phyloP scores from a whole-genome alignment of 2,888 invertebrate species.

The Polia nebulosa region DNA sequence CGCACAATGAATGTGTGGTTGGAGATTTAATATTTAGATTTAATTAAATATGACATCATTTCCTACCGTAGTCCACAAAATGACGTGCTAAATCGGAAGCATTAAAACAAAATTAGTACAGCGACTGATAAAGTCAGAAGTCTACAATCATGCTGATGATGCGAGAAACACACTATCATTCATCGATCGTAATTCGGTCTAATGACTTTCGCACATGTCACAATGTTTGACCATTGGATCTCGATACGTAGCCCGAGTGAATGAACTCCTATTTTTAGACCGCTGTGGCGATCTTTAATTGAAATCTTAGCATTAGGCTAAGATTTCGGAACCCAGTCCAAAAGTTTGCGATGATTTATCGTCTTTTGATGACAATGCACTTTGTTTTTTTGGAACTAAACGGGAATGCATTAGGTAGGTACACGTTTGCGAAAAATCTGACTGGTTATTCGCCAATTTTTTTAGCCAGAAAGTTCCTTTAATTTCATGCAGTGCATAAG shows the following conservation, averaged over 20 bases:
- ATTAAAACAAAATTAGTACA: conserved; percentile 1
- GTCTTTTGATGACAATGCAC: conserved; percentile 33
- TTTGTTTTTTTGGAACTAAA: neutral
- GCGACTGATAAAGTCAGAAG: neutral
- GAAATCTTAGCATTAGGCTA: conserved; percentile 55
- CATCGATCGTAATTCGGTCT: conserved; percentile 9
- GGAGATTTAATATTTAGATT: too few species aligned
- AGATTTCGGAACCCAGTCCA: conserved; percentile 47
- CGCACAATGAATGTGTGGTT: too few species aligned
- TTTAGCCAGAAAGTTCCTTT: neutral
- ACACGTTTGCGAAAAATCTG: neutral
- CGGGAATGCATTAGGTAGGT: conserved; percentile 12
- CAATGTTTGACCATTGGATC: conserved; percentile 31
- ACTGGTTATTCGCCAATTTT: neutral
- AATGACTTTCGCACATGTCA: conserved; percentile 38
- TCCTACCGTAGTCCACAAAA: neutral
- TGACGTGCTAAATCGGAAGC: conserved; percentile 15
- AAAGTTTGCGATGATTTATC: conserved; percentile 46
- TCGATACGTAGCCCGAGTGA: conserved; percentile 57
- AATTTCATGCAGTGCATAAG: neutral
- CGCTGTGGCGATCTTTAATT: conserved; percentile 51
- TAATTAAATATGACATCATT: conserved; percentile 45
- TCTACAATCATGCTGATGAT: conserved; percentile 12
- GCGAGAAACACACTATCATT: conserved; percentile 10
- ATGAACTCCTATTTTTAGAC: conserved; percentile 71